Base-by-base conservation (phyloP, 2,888 invertebrate genomes). In the Odontocolon sp. region DNA sequence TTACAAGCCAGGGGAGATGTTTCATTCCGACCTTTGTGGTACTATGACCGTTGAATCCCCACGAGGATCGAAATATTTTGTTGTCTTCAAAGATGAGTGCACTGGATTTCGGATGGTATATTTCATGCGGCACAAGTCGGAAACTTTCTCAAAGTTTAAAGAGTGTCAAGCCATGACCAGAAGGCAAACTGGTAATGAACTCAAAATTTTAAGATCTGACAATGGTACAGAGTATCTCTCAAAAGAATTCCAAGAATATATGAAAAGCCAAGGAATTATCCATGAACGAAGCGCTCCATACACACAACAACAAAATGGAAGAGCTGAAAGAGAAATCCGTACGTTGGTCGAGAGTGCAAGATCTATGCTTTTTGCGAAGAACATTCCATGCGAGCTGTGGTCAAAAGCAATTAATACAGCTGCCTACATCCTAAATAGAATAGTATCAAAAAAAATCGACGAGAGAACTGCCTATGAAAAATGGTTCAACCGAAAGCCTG, bases 91-190 rank as follows among this genome's bases (percentile, higher is more conserved):
- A 14, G 73, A 79, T 18, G 76, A 70, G 23, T 70, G 38, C 47
- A 71, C 76, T 5, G 42, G 72, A 8, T 79, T 61, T 16, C 6
- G 23, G 1, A 38, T 33, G 6, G 67, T 74, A 2, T 59, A 33
- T 8, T 75, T 71, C n/a, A 18, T 78, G 5, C 45, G 59, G 14
- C 31, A 71, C 8, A 80, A 80, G 31, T 54, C 63, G 3, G 61
- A 70, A 23, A 56, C 57, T n/a, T 45, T 21, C 11, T 4, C 36
- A 5, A 28, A 69, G 1, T 45, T 69, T 9, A 64, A 50, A 40
- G 28, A 42, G 23, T 71, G 52, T 11, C 11, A 61, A 11, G 40
- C 57, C 14, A 50, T 16, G n/a, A 23, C 26, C 1, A 33, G 56
- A 38, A 52, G 21, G 0, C 69, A 67, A 52, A 70, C 33, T 6